These are phyloP conservation scores for Neosilurus mollespiculum DNA, from an alignment of 2,797 vertebrate genomes.

Conservation along the genomic window DNA sequence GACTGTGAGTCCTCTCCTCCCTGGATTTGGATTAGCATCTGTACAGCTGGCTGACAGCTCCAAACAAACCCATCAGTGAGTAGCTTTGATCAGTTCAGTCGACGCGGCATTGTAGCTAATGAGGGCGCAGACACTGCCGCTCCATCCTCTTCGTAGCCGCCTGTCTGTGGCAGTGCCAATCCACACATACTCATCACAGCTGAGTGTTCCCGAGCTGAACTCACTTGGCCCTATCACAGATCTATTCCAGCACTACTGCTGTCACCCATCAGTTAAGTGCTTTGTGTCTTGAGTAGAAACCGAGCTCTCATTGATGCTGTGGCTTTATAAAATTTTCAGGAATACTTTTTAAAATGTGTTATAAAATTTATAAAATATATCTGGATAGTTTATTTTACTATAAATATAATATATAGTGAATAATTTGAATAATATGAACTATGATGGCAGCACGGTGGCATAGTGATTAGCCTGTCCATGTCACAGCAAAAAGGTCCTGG, in stretches of 20 bases:
- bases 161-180: constrained; percentile 48
- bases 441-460: too few species aligned
- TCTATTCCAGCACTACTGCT: constrained; percentile 16
- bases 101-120: constrained; percentile 57
- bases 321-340: not conserved
- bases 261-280: constrained; percentile 28
- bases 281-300: not conserved
- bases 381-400: not conserved
- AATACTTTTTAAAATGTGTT: not conserved
- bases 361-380: not conserved
- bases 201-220: constrained; percentile 40
- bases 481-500: too few species aligned
- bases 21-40: constrained; percentile 53
- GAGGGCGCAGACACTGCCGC: constrained; percentile 48
- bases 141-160: constrained; percentile 40
- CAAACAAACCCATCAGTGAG: constrained; percentile 56
- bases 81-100: constrained; percentile 58
- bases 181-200: constrained; percentile 43
- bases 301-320: not conserved
- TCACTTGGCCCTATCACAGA: constrained; percentile 10
- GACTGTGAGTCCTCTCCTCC: constrained; percentile 45
- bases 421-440: too few species aligned
- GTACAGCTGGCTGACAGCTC: constrained; percentile 56
- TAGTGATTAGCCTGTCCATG: too few species aligned
- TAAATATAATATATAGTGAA: too few species aligned